phyloP scores from a whole-genome alignment of 2,113 vertebrate species.

The Notarius lentiginosus region DNA sequence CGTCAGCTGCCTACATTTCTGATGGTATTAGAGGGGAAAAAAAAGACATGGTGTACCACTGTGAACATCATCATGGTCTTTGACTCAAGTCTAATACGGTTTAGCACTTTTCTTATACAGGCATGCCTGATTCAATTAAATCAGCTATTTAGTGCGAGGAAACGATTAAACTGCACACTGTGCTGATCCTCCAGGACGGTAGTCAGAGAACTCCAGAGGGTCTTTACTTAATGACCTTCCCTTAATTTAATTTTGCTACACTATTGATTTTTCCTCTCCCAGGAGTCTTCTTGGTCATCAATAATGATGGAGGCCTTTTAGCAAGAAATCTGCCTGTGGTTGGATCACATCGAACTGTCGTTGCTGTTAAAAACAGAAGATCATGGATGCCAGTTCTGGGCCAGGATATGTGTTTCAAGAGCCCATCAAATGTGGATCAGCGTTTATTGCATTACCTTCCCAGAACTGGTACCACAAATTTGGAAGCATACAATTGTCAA shows the following conservation, averaged over 20 bases:
- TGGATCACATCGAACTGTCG: not conserved
- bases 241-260: constrained; percentile 14
- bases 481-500: too few relatives aligned
- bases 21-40: not conserved
- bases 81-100: not conserved
- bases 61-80: constrained; percentile 8
- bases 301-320: not conserved
- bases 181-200: not conserved
- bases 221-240: constrained; percentile 8
- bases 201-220: constrained; percentile 4
- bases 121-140: constrained; percentile 15
- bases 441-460: not conserved
- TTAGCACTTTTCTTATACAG: not conserved
- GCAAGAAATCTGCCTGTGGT: not conserved
- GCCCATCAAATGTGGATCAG: not conserved
- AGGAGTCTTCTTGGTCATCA: not conserved
- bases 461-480: not conserved
- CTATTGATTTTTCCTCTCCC: constrained; percentile 15
- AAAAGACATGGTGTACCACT: not conserved
- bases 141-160: constrained; percentile 17
- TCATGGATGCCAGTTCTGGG: not conserved
- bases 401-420: not conserved
- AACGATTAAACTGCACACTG: not conserved
- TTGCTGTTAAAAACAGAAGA: not conserved
- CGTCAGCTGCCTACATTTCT: constrained; percentile 2